Percentiles rank a stretch among this genome's conserved stretches.
Conservation (phyloP, 2,113 vertebrate genomes). For the Trichechus manatus region DNA sequence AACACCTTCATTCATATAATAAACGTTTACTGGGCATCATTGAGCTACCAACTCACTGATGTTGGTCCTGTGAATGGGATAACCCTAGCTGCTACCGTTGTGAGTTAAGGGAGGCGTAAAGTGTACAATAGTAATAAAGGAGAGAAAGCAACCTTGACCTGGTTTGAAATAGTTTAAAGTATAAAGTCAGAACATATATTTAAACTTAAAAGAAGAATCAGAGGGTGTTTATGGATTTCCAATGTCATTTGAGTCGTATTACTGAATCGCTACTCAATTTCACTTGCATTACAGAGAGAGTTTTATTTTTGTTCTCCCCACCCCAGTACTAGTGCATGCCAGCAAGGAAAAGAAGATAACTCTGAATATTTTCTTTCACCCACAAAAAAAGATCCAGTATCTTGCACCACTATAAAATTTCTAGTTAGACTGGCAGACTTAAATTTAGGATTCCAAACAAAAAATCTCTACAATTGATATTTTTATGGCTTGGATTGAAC, state of each 20-base stretch:
- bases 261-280: background rate
- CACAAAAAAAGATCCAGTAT: background rate
- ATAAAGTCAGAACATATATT: background rate
- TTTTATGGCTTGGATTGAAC: background rate
- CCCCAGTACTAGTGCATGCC: too few relatives aligned
- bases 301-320: background rate
- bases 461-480: background rate
- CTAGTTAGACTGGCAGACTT: background rate
- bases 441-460: conserved; percentile 20
- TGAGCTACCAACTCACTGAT: background rate
- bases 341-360: background rate
- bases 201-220: background rate
- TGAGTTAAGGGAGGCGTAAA: background rate
- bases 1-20: background rate
- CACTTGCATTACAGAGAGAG: background rate
- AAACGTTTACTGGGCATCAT: background rate
- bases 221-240: background rate
- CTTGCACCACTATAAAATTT: background rate
- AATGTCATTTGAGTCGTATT: background rate
- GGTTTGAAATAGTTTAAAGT: background rate
- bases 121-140: background rate
- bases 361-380: background rate
- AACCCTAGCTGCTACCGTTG: background rate
- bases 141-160: background rate
- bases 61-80: background rate